Percentiles rank a stretch among this genome's conserved stretches.
These are phyloP conservation scores for Boloria selene DNA, from an alignment of 2,888 invertebrate species.

Conservation along the genomic window DNA sequence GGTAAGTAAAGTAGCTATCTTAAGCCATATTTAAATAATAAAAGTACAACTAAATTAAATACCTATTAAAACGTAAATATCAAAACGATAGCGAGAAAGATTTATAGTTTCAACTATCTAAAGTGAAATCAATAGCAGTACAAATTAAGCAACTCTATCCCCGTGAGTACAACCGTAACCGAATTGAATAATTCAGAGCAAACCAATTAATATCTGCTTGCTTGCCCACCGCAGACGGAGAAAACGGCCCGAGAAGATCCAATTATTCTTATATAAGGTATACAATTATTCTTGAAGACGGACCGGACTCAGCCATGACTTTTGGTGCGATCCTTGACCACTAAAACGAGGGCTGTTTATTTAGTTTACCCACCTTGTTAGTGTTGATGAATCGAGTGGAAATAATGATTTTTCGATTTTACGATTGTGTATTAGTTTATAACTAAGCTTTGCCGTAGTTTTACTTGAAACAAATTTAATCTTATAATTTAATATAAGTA, in stretches of 20 bases:
- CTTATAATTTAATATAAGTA: not conserved
- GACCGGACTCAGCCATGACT: constrained; percentile 42
- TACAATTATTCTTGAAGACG: constrained; percentile 51
- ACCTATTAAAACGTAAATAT: too few relatives aligned
- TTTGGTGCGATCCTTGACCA: constrained; percentile 49
- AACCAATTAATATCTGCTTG: constrained; percentile 51
- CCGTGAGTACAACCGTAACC: constrained; percentile 34
- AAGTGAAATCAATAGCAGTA: constrained; percentile 20
- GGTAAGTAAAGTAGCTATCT: too few relatives aligned
- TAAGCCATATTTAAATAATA: too few relatives aligned
- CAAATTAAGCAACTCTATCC: constrained; percentile 25
- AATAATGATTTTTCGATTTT: constrained; percentile 29
- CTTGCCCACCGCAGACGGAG: constrained; percentile 44
- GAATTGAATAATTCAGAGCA: constrained; percentile 46
- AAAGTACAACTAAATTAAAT: too few relatives aligned
- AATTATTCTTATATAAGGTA: constrained; percentile 22
- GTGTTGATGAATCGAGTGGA: constrained; percentile 34
- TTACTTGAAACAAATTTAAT: not conserved
- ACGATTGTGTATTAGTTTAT: not conserved
- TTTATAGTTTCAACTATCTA: constrained; percentile 13
- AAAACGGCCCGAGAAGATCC: constrained; percentile 41
- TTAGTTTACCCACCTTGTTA: constrained; percentile 44
- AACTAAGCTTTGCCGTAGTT: too few relatives aligned
- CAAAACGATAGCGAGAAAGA: not conserved
- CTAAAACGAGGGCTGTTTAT: constrained; percentile 48